phyloP scores from a whole-genome alignment of 64 coral and sea anemone species.

The Stylophora pistillata region DNA sequence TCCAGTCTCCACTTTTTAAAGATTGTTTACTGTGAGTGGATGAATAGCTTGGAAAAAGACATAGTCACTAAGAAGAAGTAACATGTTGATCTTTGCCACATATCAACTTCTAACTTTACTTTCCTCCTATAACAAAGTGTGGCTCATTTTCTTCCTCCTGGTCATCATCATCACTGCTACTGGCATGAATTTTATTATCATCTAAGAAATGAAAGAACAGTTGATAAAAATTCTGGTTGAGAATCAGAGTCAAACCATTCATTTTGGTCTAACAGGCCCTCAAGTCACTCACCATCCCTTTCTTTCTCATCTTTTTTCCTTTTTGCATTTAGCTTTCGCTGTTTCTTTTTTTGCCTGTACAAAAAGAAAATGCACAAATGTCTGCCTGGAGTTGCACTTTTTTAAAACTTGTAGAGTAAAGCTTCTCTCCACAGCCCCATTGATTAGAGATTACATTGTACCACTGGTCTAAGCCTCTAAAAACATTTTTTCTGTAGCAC shows the following conservation, averaged over 20 bases:
- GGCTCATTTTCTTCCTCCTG: conserved; percentile 63
- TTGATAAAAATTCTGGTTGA: too few species aligned
- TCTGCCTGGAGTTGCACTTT: too few species aligned
- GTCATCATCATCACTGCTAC: conserved; percentile 54
- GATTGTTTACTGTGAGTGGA: not conserved
- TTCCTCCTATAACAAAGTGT: conserved; percentile 80
- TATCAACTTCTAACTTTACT: not conserved
- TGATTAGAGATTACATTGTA: too few species aligned
- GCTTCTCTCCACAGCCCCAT: too few species aligned
- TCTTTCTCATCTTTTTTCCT: conserved; percentile 56
- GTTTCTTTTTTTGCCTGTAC: conserved; percentile 83
- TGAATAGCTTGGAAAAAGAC: not conserved
- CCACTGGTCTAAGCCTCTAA: too few species aligned
- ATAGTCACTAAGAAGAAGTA: not conserved
- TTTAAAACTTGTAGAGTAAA: too few species aligned
- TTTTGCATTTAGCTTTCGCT: conserved; percentile 70
- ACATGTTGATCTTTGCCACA: not conserved
- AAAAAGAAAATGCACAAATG: not conserved
- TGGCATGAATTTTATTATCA: conserved; percentile 30
- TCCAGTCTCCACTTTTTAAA: too few species aligned
- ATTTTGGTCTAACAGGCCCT: not conserved
- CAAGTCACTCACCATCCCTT: conserved; percentile 5
- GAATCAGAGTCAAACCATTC: too few species aligned
- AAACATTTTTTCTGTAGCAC: too few species aligned
- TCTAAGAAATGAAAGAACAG: not conserved